Evolutionary conservation across 2,888 invertebrate genomes (phyloP).

Genomic region (Tetranychus truncatus): DNA sequence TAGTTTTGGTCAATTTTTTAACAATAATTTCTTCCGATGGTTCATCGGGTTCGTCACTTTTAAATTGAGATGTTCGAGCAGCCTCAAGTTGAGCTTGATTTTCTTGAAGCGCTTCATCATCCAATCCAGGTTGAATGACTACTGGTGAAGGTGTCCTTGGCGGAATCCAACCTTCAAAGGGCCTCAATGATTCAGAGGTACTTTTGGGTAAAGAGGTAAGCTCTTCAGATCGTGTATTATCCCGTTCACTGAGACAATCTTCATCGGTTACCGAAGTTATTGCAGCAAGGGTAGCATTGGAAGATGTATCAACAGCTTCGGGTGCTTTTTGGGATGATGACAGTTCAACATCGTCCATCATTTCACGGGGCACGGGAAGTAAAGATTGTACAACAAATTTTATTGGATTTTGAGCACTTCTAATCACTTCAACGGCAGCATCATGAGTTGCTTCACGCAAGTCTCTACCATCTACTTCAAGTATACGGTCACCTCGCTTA

Average conservation of each 20-base stretch:
- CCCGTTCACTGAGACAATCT: conserved; percentile 8
- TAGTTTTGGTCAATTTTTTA: too few species aligned
- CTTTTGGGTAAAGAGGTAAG: background rate
- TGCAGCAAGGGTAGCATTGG: conserved; percentile 9
- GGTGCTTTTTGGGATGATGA: background rate
- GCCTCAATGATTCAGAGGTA: conserved; percentile 6
- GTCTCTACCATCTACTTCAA: conserved; percentile 74
- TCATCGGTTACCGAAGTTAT: conserved; percentile 11
- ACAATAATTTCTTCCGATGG: background rate
- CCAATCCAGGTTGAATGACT: conserved; percentile 34
- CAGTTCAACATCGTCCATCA: background rate
- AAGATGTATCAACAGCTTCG: background rate
- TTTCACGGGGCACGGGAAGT: conserved; percentile 45
- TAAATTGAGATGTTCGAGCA: background rate
- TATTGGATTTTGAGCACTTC: conserved; percentile 70
- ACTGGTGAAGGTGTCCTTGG: conserved; percentile 35
- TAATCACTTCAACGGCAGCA: conserved; percentile 78
- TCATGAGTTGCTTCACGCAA: conserved; percentile 79
- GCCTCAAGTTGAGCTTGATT: conserved; percentile 28
- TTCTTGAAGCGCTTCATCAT: conserved; percentile 29
- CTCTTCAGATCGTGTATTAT: background rate
- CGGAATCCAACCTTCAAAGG: conserved; percentile 29
- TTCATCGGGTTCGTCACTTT: conserved; percentile 1
- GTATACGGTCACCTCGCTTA: conserved; percentile 67
- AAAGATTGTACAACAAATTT: conserved; percentile 71